phyloP scores from a whole-genome alignment of 2,797 vertebrate species.

The Trichosurus vulpecula region DNA sequence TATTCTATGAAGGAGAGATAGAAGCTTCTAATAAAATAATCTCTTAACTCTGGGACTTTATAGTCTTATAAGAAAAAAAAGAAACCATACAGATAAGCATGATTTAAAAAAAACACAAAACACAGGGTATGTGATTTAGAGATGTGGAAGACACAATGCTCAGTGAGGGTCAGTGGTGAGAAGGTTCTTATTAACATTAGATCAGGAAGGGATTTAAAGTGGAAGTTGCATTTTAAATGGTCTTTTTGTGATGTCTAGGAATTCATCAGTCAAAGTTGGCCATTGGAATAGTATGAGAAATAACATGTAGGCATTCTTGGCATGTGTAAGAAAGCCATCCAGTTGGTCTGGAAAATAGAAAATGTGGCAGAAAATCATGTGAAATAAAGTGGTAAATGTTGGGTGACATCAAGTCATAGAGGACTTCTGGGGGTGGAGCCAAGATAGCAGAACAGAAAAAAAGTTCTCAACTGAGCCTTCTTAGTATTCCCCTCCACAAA shows the following conservation, averaged over 20 bases:
- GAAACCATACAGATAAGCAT: neutral
- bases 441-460: neutral
- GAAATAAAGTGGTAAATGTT: neutral
- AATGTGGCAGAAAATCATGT: neutral
- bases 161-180: neutral
- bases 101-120: neutral
- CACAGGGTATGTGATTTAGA: neutral
- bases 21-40: neutral
- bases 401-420: neutral
- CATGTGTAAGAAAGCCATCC: neutral
- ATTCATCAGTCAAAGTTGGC: neutral
- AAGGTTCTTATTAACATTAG: neutral
- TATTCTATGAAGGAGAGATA: neutral
- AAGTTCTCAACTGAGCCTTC: neutral
- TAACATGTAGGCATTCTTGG: neutral
- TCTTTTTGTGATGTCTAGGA: neutral
- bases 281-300: neutral
- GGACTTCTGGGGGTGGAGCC: neutral
- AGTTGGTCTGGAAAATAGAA: neutral
- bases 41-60: neutral
- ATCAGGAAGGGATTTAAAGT: neutral
- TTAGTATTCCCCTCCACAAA: neutral
- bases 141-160: neutral
- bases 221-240: neutral
- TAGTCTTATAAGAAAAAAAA: neutral